Evolutionary conservation across 2,888 invertebrate genomes (phyloP), one percentile per base, ranked within the genome.

Genomic region (Monopis laevigella): DNA sequence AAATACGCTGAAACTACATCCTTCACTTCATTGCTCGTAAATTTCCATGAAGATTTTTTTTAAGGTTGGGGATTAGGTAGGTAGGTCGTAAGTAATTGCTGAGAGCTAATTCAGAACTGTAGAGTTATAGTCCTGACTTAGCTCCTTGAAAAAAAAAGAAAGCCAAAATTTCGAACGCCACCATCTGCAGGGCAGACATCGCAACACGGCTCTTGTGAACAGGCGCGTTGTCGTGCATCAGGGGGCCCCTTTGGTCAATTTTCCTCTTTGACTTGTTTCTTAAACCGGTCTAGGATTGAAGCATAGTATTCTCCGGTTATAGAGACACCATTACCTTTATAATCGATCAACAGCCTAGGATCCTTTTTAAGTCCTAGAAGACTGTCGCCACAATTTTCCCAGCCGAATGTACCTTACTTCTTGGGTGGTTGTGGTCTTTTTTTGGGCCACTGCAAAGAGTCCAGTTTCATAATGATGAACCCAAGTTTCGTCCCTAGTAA

Each of bases 141-240:
- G n/a, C n/a, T n/a, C n/a, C n/a, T n/a, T n/a, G n/a, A n/a, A n/a
- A n/a, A n/a, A n/a, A n/a, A n/a, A n/a, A n/a, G n/a, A n/a, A n/a
- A n/a, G n/a, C n/a, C n/a, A n/a, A n/a, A n/a, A n/a, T n/a, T n/a
- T n/a, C n/a, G n/a, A n/a, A n/a, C n/a, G n/a, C n/a, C n/a, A n/a
- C n/a, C n/a, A n/a, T n/a, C n/a, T n/a, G n/a, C n/a, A n/a, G n/a
- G n/a, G n/a, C n/a, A n/a, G n/a, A n/a, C 45, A 40, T 45, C 32
- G 7, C 7, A 7, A 5, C 12, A 29, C 29, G 29, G 11, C 12
- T 29, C n/a, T n/a, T 29, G 29, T n/a, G 29, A 29, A 12, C 12
- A 12, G 44, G 48, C 29, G 44, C 46, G 19, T 49, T 46, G 43
- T 44, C 46, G 32, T 48, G 45, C 38, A 50, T 28, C 10, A 44